Conservation (phyloP, 2,797 vertebrate genomes). For the Sternarchorhynchus goeldii region DNA sequence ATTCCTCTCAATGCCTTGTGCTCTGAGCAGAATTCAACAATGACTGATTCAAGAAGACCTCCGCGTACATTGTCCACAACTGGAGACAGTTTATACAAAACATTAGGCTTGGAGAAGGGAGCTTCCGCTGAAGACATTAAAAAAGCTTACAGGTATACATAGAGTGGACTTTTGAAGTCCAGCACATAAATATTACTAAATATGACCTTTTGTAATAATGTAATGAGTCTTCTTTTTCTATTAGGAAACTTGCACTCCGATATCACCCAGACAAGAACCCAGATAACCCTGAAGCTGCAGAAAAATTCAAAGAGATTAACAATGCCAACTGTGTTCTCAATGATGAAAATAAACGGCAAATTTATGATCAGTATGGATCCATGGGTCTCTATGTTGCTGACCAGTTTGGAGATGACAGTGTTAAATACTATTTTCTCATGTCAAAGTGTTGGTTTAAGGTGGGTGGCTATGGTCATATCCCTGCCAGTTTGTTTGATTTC, state of each 20-base stretch:
- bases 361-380: conserved; percentile 90
- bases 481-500: neutral
- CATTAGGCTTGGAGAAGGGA: conserved; percentile 85
- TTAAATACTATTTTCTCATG: conserved; percentile 86
- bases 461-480: conserved; percentile 39
- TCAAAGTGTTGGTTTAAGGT: conserved; percentile 97
- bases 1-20: conserved; percentile 5
- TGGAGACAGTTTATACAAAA: conserved; percentile 82
- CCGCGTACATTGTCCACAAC: conserved; percentile 81
- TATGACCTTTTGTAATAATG: conserved; percentile 6
- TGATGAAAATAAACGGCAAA: conserved; percentile 81
- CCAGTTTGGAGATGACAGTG: conserved; percentile 88
- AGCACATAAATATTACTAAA: too few species aligned
- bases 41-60: conserved; percentile 75
- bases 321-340: conserved; percentile 87
- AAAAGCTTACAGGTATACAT: conserved; percentile 84
- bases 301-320: conserved; percentile 97
- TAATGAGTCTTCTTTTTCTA: neutral
- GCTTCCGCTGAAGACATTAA: conserved; percentile 86
- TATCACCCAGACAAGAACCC: conserved; percentile 97
- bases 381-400: conserved; percentile 89
- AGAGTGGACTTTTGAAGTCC: neutral
- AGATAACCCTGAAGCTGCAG: conserved; percentile 84
- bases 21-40: conserved; percentile 63
- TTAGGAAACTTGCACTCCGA: conserved; percentile 85